phyloP scores from a whole-genome alignment of 2,888 invertebrate species.

The Electrophaes corylata region DNA sequence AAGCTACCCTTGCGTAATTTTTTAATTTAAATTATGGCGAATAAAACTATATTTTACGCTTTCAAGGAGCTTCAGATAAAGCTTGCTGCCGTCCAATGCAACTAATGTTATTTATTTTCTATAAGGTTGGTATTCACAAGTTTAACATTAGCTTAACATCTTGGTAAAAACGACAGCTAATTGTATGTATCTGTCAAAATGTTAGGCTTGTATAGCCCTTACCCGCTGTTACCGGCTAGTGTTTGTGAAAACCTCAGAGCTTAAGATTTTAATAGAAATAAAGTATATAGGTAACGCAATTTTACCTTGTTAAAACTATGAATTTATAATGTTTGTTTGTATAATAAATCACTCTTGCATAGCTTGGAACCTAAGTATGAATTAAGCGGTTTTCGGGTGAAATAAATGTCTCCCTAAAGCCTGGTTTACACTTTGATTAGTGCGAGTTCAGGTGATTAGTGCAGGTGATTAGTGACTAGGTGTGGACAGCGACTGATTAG shows the following conservation, averaged over 20 bases:
- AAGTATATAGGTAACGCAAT: neutral
- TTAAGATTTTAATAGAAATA: neutral
- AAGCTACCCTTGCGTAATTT: neutral
- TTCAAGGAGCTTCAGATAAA: slow-evolving; percentile 40
- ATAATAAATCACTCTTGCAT: neutral
- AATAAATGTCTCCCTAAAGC: no score
- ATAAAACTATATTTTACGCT: slow-evolving; percentile 18
- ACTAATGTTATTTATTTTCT: slow-evolving; percentile 44
- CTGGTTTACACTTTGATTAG: no score
- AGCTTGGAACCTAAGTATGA: neutral
- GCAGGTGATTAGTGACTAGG: no score
- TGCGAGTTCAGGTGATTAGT: no score
- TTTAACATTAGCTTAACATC: neutral
- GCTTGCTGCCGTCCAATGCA: slow-evolving; percentile 77
- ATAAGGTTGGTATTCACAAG: slow-evolving; percentile 18
- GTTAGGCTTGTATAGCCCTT: neutral
- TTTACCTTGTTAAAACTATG: slow-evolving; percentile 10
- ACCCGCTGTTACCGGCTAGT: neutral
- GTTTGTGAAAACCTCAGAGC: neutral
- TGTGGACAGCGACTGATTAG: no score
- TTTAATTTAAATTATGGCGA: slow-evolving; percentile 1
- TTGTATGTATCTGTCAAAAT: neutral
- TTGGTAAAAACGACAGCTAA: neutral
- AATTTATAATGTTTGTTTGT: neutral
- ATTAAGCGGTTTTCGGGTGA: neutral